These are phyloP conservation scores for Trachelus stipa DNA, from an alignment of 2,888 invertebrate genomes.

Conservation along the genomic window DNA sequence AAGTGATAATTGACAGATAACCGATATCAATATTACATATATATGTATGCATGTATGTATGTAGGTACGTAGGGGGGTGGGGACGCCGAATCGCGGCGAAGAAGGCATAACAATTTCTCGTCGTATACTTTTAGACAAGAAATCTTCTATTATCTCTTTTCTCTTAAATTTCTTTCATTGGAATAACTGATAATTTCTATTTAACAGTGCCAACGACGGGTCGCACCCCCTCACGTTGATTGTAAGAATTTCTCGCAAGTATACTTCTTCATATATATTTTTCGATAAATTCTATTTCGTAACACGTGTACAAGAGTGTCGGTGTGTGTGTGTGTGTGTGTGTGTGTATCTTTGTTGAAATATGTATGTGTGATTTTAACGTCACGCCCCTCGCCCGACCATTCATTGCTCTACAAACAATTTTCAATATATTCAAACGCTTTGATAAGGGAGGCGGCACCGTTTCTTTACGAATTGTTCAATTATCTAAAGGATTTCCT, in stretches of 20 bases:
- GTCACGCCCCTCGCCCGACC: too few species aligned
- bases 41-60: conserved; percentile 13
- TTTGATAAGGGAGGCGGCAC: background rate
- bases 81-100: conserved; percentile 54
- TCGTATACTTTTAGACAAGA: conserved; percentile 33
- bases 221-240: conserved; percentile 59
- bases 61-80: too few species aligned
- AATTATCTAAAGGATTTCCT: conserved; percentile 14
- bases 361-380: too few species aligned
- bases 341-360: too few species aligned
- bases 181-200: conserved; percentile 53
- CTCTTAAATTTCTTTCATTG: conserved; percentile 4
- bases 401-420: background rate
- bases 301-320: too few species aligned
- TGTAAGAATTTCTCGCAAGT: conserved; percentile 58
- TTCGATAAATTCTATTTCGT: too few species aligned
- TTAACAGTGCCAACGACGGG: conserved; percentile 55
- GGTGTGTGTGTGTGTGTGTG: too few species aligned
- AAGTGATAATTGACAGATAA: conserved; percentile 65
- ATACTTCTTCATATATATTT: conserved; percentile 35
- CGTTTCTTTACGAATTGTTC: background rate
- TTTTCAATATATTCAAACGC: background rate
- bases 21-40: conserved; percentile 55
- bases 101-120: conserved; percentile 57
- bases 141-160: conserved; percentile 26